Evolutionary conservation across 2,797 vertebrate genomes (phyloP), one percentile per base, ranked within the genome.

Genomic region (Sparidentex hasta): DNA sequence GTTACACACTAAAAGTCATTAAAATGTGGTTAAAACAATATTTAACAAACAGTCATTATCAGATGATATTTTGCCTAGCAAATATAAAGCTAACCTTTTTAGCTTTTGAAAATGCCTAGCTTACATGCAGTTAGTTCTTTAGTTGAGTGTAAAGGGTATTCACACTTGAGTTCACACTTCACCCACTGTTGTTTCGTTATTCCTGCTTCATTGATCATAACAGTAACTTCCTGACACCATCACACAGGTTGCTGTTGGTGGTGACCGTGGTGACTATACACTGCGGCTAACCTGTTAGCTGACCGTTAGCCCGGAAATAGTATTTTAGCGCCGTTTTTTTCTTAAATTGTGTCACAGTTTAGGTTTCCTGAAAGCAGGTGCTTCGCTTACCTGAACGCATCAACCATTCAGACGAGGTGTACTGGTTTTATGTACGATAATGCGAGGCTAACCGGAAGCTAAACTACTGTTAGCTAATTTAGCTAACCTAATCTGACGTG

Each of bases 361-460:
- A 5, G 0, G 9, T 51, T 71, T 51, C 1, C 5, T 50, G 17
- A 16, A 17, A 41, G 5, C 16, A 33, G 12, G 11, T 21, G 3
- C 0, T 59, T 6, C 9, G 9, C 12, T 57, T 12, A 76, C 43
- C 46, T 64, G 29, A 25, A 41, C 44, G 2, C 18, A 23, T 29
- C 43, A 0, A 47, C 2, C 7, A 21, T 7, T 7, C 2, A 23
- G 0, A 51, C 4, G 1, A 13, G 5, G 11, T 59, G 1, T 16
- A 14, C 20, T 0, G 1, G 27, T 4, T 50, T 48, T 21, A 38
- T 11, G 9, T 38, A 44, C 18, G 9, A 7, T n/a, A 1, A 57
- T 2, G 0, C 12, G 23, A 2, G 0, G 65, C 23, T 51, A 25
- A 69, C n/a, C 8, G 54, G 4, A 33, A 48, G 56, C 65, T 62